Base-by-base conservation (phyloP, 2,888 invertebrate species). In the Apamea crenata region DNA sequence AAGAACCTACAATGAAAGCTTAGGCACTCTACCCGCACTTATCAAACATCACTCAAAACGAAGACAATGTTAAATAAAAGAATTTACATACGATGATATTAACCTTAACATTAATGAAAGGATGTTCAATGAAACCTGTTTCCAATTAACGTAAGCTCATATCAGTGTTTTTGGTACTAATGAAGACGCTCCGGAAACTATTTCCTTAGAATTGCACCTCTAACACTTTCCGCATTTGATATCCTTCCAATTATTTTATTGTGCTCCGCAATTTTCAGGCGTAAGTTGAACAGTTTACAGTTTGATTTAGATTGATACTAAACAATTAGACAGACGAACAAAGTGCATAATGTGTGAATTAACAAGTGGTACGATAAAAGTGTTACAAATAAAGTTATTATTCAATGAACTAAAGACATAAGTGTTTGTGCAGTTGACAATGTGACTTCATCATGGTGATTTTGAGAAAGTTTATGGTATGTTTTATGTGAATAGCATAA, bases 401-500 rank as follows among this genome's bases (percentile, higher is more conserved):
- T 80, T 80, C 80, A 80, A 82, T 87, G 86, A 81, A 81, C 86
- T 88, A 76, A 87, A 85, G 75, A 91, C 87, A 87, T 89, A 89
- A 89, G 90, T 91, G 88, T 71, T 74, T 53, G 87, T 87, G 85
- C 69, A 53, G 80, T 73, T 71, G 90, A 93, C 87, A 82, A 95
- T 95, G 95, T 94, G 93, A 95, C 72, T 53, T 84, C 88, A 91
- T 72, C 84, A 96, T 96, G 96, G 96, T 96, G 94, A 92, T 96
- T 89, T 90, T 96, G 85, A 93, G 94, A 90, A 95, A 93, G 89
- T 93, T 95, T 83, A 91, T 94, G 96, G 96, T 96, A 94, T 83
- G 95, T 93, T 89, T 71, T 85, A 72, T 67, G 18, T 70, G 12
- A 68, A 53, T 32, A 47, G n/a, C 61, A 4, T 68, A 44, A 36